Evolutionary conservation across 2,797 vertebrate species (phyloP), one percentile per base, ranked within the genome.

Genomic region (Threskiornis aethiopicus): DNA sequence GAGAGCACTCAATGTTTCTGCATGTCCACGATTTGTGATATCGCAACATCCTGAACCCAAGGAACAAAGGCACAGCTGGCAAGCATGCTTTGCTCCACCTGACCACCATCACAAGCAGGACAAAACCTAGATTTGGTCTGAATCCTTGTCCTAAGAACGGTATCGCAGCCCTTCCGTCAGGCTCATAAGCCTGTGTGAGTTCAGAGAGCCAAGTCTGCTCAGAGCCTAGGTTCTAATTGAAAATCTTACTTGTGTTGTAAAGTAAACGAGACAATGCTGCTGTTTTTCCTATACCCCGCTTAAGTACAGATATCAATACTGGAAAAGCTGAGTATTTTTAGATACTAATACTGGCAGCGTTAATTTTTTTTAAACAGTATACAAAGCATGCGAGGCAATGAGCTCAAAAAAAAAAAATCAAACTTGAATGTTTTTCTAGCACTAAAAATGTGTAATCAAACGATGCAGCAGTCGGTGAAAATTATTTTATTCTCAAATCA

Each of bases 1-100:
- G 78, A 75, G 52, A 66, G 35, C 26, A 1, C 20, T 33, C 64
- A 37, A 6, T 42, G 6, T 4, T 19, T 17, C 49, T 64, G 44
- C 4, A 0, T 3, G 26, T 8, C 79, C 33, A 6, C 2, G 7
- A 35, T 13, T 66, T 1, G 8, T 0, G n/a, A 8, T 5, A 57
- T 5, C 13, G 2, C 49, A 12, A 4, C 1, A 3, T 6, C 77
- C 77, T 3, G 16, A 24, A 15, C 65, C 24, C 39, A 13, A 51
- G 65, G 33, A 35, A 31, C 0, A 33, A 52, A 22, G 75, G 87
- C 6, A 54, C 59, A 49, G 54, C 0, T 47, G 49, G 88, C 10
- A 12, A 49, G n/a, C 0, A 1, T 6, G 22, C 3, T 46, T 19
- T 39, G 28, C 33, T 52, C 73, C n/a, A 54, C 46, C 37, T 15